phyloP scores from a whole-genome alignment of 1,140 invertebrate genomes.

The Thrips palmi region DNA sequence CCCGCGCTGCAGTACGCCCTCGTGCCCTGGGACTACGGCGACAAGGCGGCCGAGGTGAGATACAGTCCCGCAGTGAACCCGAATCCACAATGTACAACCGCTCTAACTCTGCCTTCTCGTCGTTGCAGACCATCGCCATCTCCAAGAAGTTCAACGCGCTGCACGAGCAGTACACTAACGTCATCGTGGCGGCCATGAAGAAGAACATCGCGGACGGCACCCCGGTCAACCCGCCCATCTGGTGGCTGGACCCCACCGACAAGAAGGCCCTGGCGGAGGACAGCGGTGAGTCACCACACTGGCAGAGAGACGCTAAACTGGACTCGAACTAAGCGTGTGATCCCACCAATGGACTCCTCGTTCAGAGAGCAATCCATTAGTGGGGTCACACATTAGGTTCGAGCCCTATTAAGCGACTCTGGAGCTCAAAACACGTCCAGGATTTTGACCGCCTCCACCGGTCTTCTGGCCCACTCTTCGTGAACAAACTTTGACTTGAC shows the following conservation, averaged over 20 bases:
- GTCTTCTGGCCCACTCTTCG: no score
- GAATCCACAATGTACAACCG: no score
- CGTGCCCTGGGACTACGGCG: conserved; percentile 70
- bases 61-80: neutral
- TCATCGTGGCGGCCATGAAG: conserved; percentile 39
- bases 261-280: conserved; percentile 38
- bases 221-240: conserved; percentile 74
- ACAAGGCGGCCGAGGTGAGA: conserved; percentile 29
- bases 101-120: conserved; percentile 10
- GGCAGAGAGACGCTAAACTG: no score
- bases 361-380: no score
- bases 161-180: conserved; percentile 42
- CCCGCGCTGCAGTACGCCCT: conserved; percentile 76
- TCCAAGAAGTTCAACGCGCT: conserved; percentile 42
- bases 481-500: no score
- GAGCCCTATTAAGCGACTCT: no score
- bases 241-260: conserved; percentile 69
- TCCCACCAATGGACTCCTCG: neutral
- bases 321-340: no score
- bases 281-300: conserved; percentile 35
- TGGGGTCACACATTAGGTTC: no score
- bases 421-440: no score
- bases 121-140: conserved; percentile 37
- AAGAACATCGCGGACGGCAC: conserved; percentile 38
- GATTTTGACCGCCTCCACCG: no score